Conservation (phyloP, 2,888 invertebrate species). For the Microplitis manilae region DNA sequence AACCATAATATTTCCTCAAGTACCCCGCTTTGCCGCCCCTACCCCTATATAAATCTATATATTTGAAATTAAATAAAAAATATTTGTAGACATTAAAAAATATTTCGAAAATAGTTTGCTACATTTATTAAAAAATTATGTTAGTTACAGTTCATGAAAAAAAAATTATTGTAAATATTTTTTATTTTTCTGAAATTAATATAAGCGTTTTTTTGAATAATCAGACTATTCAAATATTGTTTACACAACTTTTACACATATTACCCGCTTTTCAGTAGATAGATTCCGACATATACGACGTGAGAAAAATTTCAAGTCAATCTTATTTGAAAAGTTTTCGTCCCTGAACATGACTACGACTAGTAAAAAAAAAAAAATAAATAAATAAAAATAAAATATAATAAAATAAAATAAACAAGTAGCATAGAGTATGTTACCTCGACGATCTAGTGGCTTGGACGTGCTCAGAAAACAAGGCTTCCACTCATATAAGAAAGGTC, state of each 20-base stretch:
- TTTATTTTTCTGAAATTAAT: background rate
- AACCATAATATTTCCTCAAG: no score
- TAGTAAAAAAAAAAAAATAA: background rate
- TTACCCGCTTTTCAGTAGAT: constrained; percentile 1
- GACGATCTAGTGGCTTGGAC: constrained; percentile 27
- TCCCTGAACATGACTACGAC: constrained; percentile 5
- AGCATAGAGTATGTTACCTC: background rate
- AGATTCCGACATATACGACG: background rate
- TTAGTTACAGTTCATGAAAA: no score
- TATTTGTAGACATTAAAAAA: no score
- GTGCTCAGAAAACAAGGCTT: constrained; percentile 33
- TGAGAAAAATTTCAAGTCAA: constrained; percentile 17
- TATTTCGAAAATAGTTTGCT: no score
- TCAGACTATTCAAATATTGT: background rate
- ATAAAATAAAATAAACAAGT: background rate
- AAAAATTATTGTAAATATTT: background rate
- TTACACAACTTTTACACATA: background rate
- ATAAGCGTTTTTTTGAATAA: background rate
- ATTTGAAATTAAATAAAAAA: no score
- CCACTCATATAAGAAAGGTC: constrained; percentile 11
- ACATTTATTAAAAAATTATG: no score
- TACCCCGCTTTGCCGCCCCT: no score
- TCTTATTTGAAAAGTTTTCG: constrained; percentile 23
- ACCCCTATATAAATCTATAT: no score
- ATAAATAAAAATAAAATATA: background rate